phyloP scores from a whole-genome alignment of 2,113 vertebrate species.

The Azemiops feae region DNA sequence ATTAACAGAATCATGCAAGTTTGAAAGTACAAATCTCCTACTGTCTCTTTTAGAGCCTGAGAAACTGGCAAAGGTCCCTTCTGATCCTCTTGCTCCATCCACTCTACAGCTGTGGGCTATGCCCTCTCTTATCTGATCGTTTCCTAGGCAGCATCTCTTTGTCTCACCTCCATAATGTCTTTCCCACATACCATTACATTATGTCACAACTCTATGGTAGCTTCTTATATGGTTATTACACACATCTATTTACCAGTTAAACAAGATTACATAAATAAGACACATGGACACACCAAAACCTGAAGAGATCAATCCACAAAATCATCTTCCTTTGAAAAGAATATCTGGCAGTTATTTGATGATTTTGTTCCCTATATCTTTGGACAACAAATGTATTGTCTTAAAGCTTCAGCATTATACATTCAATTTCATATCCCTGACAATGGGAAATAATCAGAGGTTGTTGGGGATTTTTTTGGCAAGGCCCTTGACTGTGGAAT shows the following conservation, averaged over 20 bases:
- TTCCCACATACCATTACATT: neutral
- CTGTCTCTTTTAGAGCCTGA: neutral
- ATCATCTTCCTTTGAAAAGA: neutral
- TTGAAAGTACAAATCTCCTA: neutral
- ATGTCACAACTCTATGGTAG: neutral
- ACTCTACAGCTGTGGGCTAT: neutral
- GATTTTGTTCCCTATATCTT: neutral
- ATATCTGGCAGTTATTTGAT: neutral
- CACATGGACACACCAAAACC: neutral
- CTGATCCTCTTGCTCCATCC: neutral
- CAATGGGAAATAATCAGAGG: neutral
- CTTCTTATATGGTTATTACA: neutral
- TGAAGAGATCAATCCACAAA: neutral
- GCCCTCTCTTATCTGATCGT: neutral
- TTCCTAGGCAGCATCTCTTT: neutral
- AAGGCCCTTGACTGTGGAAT: neutral
- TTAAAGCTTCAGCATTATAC: neutral
- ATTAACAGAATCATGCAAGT: neutral
- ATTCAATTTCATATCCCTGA: neutral
- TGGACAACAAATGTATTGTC: neutral
- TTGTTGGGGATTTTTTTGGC: neutral
- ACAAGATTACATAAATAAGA: neutral
- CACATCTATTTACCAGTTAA: neutral
- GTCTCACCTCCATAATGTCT: too few species aligned
- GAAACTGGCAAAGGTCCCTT: too few species aligned